Evolutionary conservation across 2,113 vertebrate species (phyloP).

Genomic region (Xenopus borealis): DNA sequence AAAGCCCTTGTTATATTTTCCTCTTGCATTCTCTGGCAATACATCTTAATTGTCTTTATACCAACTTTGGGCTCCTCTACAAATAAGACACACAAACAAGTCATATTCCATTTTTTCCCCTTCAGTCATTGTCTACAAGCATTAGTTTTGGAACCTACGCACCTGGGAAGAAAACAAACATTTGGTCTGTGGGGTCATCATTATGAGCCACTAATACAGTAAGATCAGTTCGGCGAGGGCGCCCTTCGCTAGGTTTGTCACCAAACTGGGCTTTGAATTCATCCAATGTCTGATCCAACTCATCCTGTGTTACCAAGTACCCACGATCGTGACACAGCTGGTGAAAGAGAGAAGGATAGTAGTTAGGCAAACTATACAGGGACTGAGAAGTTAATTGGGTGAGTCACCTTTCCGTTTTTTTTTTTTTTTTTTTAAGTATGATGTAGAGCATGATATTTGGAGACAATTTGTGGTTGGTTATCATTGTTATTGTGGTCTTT

Average conservation of each 20-base stretch:
- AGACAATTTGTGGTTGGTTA: no score
- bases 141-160: constrained; percentile 32
- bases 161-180: constrained; percentile 99
- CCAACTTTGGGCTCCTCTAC: constrained; percentile 96
- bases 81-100: neutral
- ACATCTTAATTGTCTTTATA: constrained; percentile 98
- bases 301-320: constrained; percentile 94
- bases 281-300: constrained; percentile 93
- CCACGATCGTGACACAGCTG: constrained; percentile 94
- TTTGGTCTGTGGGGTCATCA: constrained; percentile 95
- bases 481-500: no score
- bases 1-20: constrained; percentile 94
- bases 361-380: neutral
- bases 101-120: neutral
- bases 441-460: no score
- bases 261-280: constrained; percentile 95
- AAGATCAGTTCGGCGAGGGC: constrained; percentile 86
- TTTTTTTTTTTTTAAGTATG: no score
- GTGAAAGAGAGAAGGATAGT: no score
- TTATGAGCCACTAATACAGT: constrained; percentile 96
- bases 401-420: no score
- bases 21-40: constrained; percentile 97
- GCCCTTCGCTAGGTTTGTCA: constrained; percentile 91
- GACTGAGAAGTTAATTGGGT: neutral
- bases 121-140: no score